Evolutionary conservation across 2,888 invertebrate genomes (phyloP), one percentile per base, ranked within the genome.

Genomic region (Lithophane semibrunnea): DNA sequence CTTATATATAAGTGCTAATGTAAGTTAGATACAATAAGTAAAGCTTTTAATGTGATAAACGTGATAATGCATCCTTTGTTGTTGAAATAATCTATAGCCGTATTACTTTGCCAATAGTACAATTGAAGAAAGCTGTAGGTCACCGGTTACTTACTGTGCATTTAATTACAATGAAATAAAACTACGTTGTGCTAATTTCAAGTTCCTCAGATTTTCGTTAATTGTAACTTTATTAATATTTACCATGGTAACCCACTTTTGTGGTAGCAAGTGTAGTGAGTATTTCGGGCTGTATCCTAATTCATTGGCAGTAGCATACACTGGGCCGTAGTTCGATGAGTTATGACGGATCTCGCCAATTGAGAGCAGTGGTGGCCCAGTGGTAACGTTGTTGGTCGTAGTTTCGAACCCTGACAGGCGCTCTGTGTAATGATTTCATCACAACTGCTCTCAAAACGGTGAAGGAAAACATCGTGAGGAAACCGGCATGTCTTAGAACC

Each of bases 91-190:
- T 18, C 18, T 49, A 5, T 18, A 49, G 70, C 24, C 67, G 58
- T 70, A n/a, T 63, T n/a, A 44, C 68, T 69, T 70, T 29, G 58
- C 81, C 54, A 68, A 69, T 67, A 66, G 65, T 75, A 54, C 68
- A 58, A 7, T 52, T n/a, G 12, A 65, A 37, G 37, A 37, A 37
- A 37, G 3, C 37, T 37, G 37, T 5, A 37, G 4, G 66, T 70
- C 58, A 42, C 58, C 13, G 29, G 24, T 52, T 61, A 37, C 37
- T 4, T 37, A 37, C n/a, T 42, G 37, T 24, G 65, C 68, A 84
- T 72, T 79, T 74, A 72, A 47, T 61, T n/a, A 52, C 42, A 61
- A 61, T 76, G 8, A 44, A 75, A 16, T 44, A 61, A 52, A 29
- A 54, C 9, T n/a, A 63, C 2, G 24, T 49, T 61, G 76, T 63